Evolutionary conservation across 1,140 invertebrate genomes (phyloP).

Genomic region (Contarinia nasturtii): DNA sequence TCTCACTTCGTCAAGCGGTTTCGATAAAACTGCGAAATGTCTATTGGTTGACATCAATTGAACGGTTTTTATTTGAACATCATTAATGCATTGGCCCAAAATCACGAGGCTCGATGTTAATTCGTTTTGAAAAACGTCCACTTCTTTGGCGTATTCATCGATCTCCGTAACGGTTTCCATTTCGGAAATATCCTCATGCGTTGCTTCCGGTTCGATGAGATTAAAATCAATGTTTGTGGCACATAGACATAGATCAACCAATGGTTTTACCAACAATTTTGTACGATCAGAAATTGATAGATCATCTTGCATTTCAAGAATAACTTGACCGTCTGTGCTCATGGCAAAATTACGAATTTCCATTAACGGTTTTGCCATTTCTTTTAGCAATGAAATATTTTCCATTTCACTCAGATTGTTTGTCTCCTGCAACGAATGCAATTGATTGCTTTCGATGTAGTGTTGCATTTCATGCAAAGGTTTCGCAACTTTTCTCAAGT

Average conservation of each 20-base stretch:
- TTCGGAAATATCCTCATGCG: too few species aligned
- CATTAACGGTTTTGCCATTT: slow-evolving; percentile 19
- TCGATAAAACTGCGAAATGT: too few species aligned
- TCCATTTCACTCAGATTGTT: neutral
- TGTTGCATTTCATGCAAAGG: too few species aligned
- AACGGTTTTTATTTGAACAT: too few species aligned
- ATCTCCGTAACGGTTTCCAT: too few species aligned
- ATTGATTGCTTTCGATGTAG: too few species aligned
- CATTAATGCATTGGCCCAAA: too few species aligned
- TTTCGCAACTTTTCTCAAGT: too few species aligned
- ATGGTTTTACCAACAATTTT: neutral
- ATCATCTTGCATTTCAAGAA: slow-evolving; percentile 5
- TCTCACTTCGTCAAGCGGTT: neutral
- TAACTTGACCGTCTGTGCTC: slow-evolving; percentile 12
- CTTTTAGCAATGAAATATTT: slow-evolving; percentile 4
- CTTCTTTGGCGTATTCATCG: too few species aligned
- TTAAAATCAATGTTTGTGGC: neutral
- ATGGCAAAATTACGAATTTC: slow-evolving; percentile 15
- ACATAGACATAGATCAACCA: slow-evolving; percentile 5
- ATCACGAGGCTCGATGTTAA: too few species aligned
- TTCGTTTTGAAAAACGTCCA: too few species aligned
- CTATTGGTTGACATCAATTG: too few species aligned
- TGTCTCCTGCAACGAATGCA: neutral
- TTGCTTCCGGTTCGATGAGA: neutral
- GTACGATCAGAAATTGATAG: neutral